Evolutionary conservation across 2,113 vertebrate genomes (phyloP).

Genomic region (Gallinago undulata): DNA sequence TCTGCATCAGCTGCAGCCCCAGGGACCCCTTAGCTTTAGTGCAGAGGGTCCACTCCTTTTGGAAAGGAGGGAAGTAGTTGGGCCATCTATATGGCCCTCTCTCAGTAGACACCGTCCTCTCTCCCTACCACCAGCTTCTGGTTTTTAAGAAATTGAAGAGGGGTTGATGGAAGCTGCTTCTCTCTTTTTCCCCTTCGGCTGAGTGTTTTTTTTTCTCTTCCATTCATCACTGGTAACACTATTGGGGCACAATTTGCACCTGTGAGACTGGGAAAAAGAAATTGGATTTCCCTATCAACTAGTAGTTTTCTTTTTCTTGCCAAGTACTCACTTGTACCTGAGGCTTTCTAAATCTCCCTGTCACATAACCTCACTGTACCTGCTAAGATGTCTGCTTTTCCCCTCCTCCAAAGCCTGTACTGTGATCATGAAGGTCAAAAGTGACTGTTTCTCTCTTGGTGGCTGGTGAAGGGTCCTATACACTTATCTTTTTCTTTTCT

Average conservation of each 20-base stretch:
- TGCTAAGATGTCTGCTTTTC: background rate
- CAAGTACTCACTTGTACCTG: background rate
- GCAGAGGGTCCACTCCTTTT: background rate
- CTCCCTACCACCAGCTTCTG: background rate
- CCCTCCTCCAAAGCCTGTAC: background rate
- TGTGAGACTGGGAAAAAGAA: background rate
- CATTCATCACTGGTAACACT: background rate
- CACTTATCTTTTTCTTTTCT: conserved; percentile 76
- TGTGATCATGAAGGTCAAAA: conserved; percentile 78
- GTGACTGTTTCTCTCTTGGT: conserved; percentile 41
- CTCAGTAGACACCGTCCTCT: background rate
- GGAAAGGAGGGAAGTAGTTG: background rate
- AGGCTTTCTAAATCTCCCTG: background rate
- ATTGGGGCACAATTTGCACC: background rate
- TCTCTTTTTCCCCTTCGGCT: background rate
- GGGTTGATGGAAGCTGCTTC: background rate
- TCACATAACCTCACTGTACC: background rate
- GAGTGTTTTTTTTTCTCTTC: background rate
- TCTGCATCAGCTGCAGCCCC: background rate
- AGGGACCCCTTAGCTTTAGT: background rate
- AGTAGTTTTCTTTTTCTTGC: background rate
- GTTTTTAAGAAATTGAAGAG: background rate
- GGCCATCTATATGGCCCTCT: background rate
- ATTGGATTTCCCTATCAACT: background rate
- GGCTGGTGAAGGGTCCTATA: conserved; percentile 23